These are phyloP conservation scores for Ageneiosus marmoratus DNA, from an alignment of 2,113 vertebrate genomes.

Conservation along the genomic window DNA sequence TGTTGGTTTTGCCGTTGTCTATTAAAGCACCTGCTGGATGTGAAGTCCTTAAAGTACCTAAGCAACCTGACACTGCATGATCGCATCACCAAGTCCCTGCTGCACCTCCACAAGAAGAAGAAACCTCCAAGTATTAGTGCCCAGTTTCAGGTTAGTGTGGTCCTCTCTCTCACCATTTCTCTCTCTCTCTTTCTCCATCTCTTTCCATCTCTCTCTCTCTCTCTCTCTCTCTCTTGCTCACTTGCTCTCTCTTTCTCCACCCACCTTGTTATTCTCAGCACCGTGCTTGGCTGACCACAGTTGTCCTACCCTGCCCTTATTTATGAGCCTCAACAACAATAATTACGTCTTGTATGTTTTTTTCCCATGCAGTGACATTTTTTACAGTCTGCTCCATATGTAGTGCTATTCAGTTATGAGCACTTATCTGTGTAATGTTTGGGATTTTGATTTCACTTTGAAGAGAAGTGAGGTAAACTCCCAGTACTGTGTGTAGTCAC, in stretches of 20 bases:
- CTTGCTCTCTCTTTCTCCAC: background rate
- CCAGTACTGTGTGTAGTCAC: constrained; percentile 5
- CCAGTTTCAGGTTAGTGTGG: constrained; percentile 88
- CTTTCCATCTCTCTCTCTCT: background rate
- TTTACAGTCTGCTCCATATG: background rate
- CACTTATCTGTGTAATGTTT: background rate
- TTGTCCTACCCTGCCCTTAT: constrained; percentile 27
- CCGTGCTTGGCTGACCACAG: background rate
- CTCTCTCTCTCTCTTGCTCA: background rate
- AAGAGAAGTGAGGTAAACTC: constrained; percentile 35
- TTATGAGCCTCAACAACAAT: constrained; percentile 18
- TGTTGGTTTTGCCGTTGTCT: constrained; percentile 1
- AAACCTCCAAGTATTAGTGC: constrained; percentile 97
- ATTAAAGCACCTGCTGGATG: constrained; percentile 87
- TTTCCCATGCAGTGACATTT: background rate
- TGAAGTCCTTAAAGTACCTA: constrained; percentile 94
- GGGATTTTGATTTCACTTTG: background rate
- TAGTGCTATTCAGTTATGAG: background rate
- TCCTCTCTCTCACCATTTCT: background rate
- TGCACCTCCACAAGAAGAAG: constrained; percentile 98
- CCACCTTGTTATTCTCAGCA: background rate
- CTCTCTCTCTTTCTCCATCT: background rate
- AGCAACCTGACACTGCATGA: constrained; percentile 90
- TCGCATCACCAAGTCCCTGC: constrained; percentile 95
- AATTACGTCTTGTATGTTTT: constrained; percentile 59